Evolutionary conservation across 2,888 invertebrate genomes (phyloP), one percentile per base, ranked within the genome.

Genomic region (Oegoconia quadripuncta): DNA sequence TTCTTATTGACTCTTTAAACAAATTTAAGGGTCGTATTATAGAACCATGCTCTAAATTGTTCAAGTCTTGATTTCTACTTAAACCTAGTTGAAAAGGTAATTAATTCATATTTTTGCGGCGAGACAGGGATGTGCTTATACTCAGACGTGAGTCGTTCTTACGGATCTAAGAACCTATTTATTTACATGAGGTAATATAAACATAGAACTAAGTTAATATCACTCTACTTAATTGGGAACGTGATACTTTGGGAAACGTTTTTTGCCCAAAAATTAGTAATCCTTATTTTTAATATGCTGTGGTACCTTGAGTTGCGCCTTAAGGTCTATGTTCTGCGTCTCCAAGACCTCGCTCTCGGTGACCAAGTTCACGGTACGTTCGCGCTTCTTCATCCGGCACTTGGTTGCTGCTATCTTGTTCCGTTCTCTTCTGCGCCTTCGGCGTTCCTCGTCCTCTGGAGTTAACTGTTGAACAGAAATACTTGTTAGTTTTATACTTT

Each of bases 401-500:
- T 97, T 97, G 8, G 97, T 97, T 42, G 97, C 97, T 35, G 97
- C 97, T 50, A 97, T 95, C 88, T 97, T 97, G 79, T 97, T 97
- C 55, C 97, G 89, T 79, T 97, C 97, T 60, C 97, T 91, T 64
- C 97, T 89, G 40, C 96, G 90, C 42, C 94, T 88, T 40, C 97
- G 90, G 22, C 97, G 90, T 67, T 96, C 97, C 81, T 97, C 97
- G 67, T 97, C 97, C 87, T 97, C 97, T 33, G 95, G 94, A 7
- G 97, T 97, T 51, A 97, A 81, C 95, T 95, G 80, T n/a, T 13
- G 13, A 9, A 30, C 20, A 8, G 20, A 28, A 15, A 28, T 11
- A 11, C 4, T 20, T 20, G 4, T 6, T 7, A 20, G 7, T 20
- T 20, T 20, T n/a, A n/a, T n/a, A n/a, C n/a, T n/a, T n/a, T n/a